Base-by-base conservation (phyloP, 2,888 invertebrate genomes). In the Acleris literana region DNA sequence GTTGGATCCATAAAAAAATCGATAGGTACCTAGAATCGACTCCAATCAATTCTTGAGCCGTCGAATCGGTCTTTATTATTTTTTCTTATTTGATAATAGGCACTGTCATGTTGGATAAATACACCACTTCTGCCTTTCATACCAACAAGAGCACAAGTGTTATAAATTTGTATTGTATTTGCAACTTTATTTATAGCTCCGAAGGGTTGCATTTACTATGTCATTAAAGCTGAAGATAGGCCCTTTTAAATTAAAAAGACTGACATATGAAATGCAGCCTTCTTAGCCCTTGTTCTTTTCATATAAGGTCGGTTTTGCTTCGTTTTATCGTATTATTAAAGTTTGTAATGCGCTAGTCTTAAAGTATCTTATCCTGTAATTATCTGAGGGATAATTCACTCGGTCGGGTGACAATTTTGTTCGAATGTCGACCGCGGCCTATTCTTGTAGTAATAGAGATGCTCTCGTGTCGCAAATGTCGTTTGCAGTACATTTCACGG, bases 361-460 rank as follows among this genome's bases (percentile, higher is more conserved):
- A 71, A 77, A 79, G 77, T 76, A 82, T 82, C 79, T 78, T 83
- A 85, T 84, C 82, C 82, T 74, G 81, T 79, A 85, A 87, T 88
- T 86, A 89, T 80, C 78, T 70, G 68, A 69, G 58, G 76, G 82
- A 82, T 87, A 84, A 87, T 86, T 85, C 78, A 75, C 75, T 76
- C 66, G 71, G 72, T 79, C 79, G 78, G 74, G 82, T 84, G 87
- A 86, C 87, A 81, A 86, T 87, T 86, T 84, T 80, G 76, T 83
- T 77, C 78, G 78, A 78, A 82, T 75, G 77, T 80, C 59, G 18
- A 20, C 18, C 13, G 20, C 13, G 17, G 46, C 22, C 4, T 20
- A 16, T 55, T 16, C 43, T n/a, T 16, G 22, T 43, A 55, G n/a
- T n/a, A 46, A 17, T 16, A 54, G 39, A 18, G 13, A 39, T 18